Evolutionary conservation across 1,140 invertebrate genomes (phyloP), one percentile per base, ranked within the genome.

Genomic region (Drosophila bocqueti): DNA sequence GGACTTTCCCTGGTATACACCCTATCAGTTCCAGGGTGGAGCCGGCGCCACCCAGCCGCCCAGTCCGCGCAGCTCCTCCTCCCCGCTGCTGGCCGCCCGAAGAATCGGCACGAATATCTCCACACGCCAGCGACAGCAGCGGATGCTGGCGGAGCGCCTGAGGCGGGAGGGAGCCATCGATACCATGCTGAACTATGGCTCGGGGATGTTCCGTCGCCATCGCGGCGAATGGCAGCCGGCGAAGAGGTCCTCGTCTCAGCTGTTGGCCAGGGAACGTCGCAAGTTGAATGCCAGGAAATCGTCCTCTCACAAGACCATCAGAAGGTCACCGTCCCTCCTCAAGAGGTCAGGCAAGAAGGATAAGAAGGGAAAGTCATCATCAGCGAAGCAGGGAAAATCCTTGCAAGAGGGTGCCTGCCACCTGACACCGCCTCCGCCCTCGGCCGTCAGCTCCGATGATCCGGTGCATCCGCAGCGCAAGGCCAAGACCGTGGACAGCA

Each of bases 141-240:
- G 67, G 4, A 10, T 66, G 4, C 36, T 38, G 36, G 36, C 11
- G 11, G 36, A 38, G 4, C 36, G 36, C 36, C 36, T 38, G 36
- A 13, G 36, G 4, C 67, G 54, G 9, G 73, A 81, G 11, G 80
- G 81, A 45, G 73, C 68, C 6, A 83, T 87, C 47, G 83, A 87
- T 24, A 63, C 74, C 6, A 68, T 81, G 10, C 50, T 74, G 1
- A 61, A 66, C 13, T 29, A 71, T 18, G 64, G 49, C 16, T 87
- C n/a, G 10, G 79, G 21, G 1, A 7, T 2, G n/a, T 54, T 34
- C 26, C 59, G 60, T 6, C 45, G 38, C 0, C 10, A 15, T 24
- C 49, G 9, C 2, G 26, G 62, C 4, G 24, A 43, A 0, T 68
- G 64, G 47, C 6, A 29, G 34, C 24, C 15, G 9, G 4, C 13